Percentiles rank a stretch among this genome's conserved stretches.
Evolutionary conservation across 2,797 vertebrate genomes (phyloP).

Genomic region (Ctenosaura bakeri): DNA sequence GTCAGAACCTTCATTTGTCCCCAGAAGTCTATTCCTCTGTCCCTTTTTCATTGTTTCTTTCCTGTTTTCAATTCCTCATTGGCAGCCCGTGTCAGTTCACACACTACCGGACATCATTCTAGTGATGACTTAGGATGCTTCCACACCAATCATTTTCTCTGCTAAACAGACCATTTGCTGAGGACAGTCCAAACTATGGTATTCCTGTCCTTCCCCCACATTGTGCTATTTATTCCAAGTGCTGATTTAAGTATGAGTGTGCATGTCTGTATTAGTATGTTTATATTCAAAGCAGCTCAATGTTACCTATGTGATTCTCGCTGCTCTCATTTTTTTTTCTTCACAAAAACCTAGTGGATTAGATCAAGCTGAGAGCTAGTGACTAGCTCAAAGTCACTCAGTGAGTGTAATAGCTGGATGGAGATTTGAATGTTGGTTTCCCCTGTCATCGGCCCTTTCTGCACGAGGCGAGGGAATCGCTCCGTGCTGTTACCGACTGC

Average conservation of each 20-base stretch:
- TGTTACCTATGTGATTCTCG: not conserved
- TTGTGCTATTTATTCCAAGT: not conserved
- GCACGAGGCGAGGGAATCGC: no score
- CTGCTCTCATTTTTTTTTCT: not conserved
- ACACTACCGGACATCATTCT: not conserved
- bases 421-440: not conserved
- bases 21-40: not conserved
- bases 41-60: not conserved
- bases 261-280: not conserved
- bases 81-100: not conserved
- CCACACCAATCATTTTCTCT: not conserved
- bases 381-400: not conserved
- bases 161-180: not conserved
- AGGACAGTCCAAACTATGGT: not conserved
- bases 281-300: not conserved
- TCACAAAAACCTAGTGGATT: no score
- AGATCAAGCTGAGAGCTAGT: not conserved
- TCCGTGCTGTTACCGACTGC: no score
- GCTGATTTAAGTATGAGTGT: not conserved
- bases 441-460: no score
- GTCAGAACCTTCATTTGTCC: no score
- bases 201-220: not conserved
- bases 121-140: not conserved
- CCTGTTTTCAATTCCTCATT: not conserved
- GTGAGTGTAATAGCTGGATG: not conserved